Evolutionary conservation across 2,113 vertebrate species (phyloP).

Genomic region (Perca flavescens): DNA sequence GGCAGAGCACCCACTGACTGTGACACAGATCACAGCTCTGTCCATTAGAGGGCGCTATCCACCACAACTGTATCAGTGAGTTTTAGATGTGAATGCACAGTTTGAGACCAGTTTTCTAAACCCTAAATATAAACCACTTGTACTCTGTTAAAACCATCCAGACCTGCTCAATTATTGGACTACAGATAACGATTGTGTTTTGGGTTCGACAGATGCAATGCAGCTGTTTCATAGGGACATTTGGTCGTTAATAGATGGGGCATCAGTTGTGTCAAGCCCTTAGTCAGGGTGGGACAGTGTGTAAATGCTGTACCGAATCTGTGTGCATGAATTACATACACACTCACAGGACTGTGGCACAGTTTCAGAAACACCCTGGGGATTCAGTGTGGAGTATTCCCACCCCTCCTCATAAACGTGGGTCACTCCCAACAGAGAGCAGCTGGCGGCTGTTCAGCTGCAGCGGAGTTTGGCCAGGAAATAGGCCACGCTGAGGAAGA

Average conservation of each 20-base stretch:
- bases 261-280: conserved; percentile 29
- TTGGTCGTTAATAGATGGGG: not conserved
- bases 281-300: conserved; percentile 30
- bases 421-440: not conserved
- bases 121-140: not conserved
- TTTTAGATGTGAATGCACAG: no score
- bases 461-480: conserved; percentile 96
- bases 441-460: conserved; percentile 85
- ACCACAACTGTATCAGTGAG: not conserved
- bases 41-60: conserved; percentile 31
- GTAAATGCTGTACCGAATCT: conserved; percentile 15
- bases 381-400: not conserved
- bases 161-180: not conserved
- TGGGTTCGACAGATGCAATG: not conserved
- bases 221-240: not conserved
- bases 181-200: not conserved
- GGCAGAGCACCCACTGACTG: conserved; percentile 79
- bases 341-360: conserved; percentile 59
- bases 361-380: conserved; percentile 33
- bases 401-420: not conserved
- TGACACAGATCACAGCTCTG: conserved; percentile 55
- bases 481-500: conserved; percentile 96
- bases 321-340: conserved; percentile 38
- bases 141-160: not conserved
- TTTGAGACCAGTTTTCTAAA: not conserved